Conservation (phyloP, 2,113 vertebrate species). For the Xiphophorus hellerii region DNA sequence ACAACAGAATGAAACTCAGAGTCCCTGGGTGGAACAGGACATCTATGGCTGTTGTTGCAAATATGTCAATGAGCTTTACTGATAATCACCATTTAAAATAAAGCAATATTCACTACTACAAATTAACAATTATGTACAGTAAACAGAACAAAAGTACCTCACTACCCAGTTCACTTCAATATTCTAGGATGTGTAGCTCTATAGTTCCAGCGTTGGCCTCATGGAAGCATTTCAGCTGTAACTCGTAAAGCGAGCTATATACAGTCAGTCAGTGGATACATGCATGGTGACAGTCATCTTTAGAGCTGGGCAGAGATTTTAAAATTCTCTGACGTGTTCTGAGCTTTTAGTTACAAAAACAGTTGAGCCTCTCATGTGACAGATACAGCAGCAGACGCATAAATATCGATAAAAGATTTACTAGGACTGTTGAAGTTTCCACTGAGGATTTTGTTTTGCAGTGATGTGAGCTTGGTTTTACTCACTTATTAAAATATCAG, state of each 20-base stretch:
- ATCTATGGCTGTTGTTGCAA: no score
- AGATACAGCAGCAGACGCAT: conserved; percentile 23
- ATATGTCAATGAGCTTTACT: no score
- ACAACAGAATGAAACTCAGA: no score
- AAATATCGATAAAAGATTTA: conserved; percentile 44
- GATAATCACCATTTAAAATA: no score
- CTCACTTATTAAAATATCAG: neutral
- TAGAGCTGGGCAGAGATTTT: conserved; percentile 6
- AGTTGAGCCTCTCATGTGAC: conserved; percentile 25
- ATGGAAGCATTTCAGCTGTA: neutral
- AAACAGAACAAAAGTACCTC: no score
- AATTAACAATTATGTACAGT: no score
- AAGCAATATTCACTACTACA: no score
- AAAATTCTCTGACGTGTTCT: conserved; percentile 13
- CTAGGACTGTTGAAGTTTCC: conserved; percentile 2
- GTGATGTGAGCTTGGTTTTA: conserved; percentile 20
- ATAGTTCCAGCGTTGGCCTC: no score
- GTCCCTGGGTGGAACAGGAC: no score
- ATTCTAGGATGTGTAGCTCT: no score
- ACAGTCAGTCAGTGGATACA: conserved; percentile 5
- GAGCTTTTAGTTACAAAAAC: conserved; percentile 6
- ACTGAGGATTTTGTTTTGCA: conserved; percentile 11
- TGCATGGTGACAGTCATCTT: conserved; percentile 3
- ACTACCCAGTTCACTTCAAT: no score
- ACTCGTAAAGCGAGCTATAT: neutral